Evolutionary conservation across 2,888 invertebrate genomes (phyloP).

Genomic region (Caenorhabditis doughertyi): DNA sequence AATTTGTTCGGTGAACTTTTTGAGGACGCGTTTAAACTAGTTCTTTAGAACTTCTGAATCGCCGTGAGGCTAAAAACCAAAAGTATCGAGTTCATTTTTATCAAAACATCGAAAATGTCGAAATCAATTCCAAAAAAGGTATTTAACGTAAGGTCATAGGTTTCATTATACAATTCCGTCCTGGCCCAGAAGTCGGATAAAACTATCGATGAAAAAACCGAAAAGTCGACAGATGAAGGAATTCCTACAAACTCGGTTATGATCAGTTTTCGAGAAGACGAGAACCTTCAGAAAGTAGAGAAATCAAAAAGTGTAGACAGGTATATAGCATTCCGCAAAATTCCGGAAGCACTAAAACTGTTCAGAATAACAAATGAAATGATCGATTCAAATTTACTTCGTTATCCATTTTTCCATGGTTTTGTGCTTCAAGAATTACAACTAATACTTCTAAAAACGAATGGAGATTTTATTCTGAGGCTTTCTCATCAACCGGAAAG

Average conservation of each 20-base stretch:
- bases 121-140: constrained; percentile 4
- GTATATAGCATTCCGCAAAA: no score
- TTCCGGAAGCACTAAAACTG: no score
- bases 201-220: constrained; percentile 24
- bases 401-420: constrained; percentile 50
- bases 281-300: constrained; percentile 8
- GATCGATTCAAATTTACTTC: constrained; percentile 37
- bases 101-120: background rate
- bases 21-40: no score
- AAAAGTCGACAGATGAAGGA: constrained; percentile 24
- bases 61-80: no score
- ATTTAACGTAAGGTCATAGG: background rate
- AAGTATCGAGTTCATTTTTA: background rate
- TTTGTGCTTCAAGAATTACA: constrained; percentile 60
- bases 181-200: constrained; percentile 37
- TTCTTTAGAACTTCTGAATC: no score
- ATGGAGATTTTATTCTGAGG: constrained; percentile 50
- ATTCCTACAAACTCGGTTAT: constrained; percentile 31
- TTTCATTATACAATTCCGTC: background rate
- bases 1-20: background rate
- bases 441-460: constrained; percentile 38
- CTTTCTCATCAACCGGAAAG: constrained; percentile 52
- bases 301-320: constrained; percentile 34
- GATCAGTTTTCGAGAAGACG: constrained; percentile 37
- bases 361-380: constrained; percentile 50